These are phyloP conservation scores for Eleginops maclovinus DNA, from an alignment of 2,113 vertebrate genomes.

Conservation along the genomic window DNA sequence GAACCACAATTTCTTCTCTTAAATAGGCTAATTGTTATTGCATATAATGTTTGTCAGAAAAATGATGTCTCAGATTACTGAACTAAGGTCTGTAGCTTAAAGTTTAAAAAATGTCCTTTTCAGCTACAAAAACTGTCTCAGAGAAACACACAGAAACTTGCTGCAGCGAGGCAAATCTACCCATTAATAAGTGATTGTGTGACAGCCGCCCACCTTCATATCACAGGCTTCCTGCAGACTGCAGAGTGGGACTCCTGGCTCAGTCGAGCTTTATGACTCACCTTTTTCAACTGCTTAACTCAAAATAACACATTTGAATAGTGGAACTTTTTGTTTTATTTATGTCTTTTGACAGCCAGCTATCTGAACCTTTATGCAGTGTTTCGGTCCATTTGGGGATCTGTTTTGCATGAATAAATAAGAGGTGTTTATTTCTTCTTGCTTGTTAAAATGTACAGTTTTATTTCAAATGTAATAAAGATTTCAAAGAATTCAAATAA, in stretches of 20 bases:
- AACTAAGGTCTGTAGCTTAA: not conserved
- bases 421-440: not conserved
- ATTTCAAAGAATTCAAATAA: not conserved
- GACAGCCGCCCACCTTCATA: conserved; percentile 74
- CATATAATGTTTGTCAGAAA: not conserved
- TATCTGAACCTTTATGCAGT: conserved; percentile 27
- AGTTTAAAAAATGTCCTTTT: not conserved
- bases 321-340: conserved; percentile 41
- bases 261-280: conserved; percentile 76
- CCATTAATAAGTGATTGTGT: conserved; percentile 72
- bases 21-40: not conserved
- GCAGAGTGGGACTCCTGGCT: conserved; percentile 63
- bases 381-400: not conserved
- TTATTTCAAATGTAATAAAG: not conserved
- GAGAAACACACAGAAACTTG: conserved; percentile 14
- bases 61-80: conserved; percentile 3
- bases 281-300: conserved; percentile 64
- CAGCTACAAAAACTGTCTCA: not conserved
- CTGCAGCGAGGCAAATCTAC: conserved; percentile 61
- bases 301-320: conserved; percentile 73
- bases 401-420: not conserved
- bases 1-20: not conserved
- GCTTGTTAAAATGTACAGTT: not conserved
- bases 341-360: conserved; percentile 10
- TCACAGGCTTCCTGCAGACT: conserved; percentile 71